Conservation (phyloP, 2,797 vertebrate species). For the Holocentrus rufus region DNA sequence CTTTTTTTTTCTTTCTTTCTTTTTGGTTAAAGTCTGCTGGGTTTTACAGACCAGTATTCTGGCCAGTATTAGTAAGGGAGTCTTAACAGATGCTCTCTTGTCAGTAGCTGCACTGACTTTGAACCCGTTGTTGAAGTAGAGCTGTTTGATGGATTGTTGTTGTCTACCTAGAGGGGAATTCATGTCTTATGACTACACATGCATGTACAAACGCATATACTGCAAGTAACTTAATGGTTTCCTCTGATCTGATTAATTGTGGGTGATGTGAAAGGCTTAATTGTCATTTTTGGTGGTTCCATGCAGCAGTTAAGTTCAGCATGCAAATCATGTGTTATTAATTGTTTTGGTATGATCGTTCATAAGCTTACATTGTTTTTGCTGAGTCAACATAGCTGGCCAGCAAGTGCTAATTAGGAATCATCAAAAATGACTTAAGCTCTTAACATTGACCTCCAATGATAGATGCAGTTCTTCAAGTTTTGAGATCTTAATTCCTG, state of each 20-base stretch:
- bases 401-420: background rate
- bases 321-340: background rate
- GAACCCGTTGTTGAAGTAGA: slow-evolving; percentile 50
- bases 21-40: slow-evolving; percentile 29
- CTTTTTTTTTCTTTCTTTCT: too few species aligned
- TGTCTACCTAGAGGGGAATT: slow-evolving; percentile 14
- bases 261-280: background rate
- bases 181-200: background rate
- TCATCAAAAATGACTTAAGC: too few species aligned
- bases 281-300: background rate
- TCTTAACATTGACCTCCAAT: too few species aligned
- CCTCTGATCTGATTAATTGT: background rate
- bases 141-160: slow-evolving; percentile 52
- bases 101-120: slow-evolving; percentile 55
- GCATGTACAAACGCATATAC: slow-evolving; percentile 6
- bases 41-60: slow-evolving; percentile 50
- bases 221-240: background rate
- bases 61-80: slow-evolving; percentile 52
- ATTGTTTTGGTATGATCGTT: background rate
- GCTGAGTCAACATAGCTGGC: background rate
- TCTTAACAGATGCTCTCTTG: slow-evolving; percentile 43
- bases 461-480: too few species aligned
- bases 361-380: slow-evolving; percentile 6
- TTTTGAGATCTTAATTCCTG: too few species aligned
- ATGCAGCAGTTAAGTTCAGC: background rate